phyloP scores from a whole-genome alignment of 2,888 invertebrate genomes.

The Dolichomitus sp. region DNA sequence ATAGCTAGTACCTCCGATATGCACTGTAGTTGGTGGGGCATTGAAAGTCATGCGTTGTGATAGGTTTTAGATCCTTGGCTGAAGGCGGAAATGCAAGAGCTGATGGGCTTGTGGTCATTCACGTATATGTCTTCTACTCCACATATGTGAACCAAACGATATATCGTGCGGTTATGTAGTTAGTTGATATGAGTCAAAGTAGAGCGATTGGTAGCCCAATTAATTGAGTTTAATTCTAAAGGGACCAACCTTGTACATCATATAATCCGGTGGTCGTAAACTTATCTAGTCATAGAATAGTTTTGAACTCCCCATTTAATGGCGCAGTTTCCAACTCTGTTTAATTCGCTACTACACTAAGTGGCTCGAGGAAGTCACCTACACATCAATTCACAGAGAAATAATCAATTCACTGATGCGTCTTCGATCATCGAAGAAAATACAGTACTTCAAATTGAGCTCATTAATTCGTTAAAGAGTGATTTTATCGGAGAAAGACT shows the following conservation, averaged over 20 bases:
- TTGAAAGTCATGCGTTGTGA: neutral
- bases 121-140: slow-evolving; percentile 16
- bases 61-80: neutral
- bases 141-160: slow-evolving; percentile 11
- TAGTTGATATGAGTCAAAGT: slow-evolving; percentile 29
- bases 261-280: neutral
- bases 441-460: slow-evolving; percentile 6
- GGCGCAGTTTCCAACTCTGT: slow-evolving; percentile 8
- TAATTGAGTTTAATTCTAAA: slow-evolving; percentile 26
- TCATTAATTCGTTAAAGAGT: slow-evolving; percentile 35
- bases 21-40: slow-evolving; percentile 9
- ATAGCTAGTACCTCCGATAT: slow-evolving; percentile 33
- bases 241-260: slow-evolving; percentile 4
- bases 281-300: slow-evolving; percentile 16
- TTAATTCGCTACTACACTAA: slow-evolving; percentile 11
- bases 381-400: neutral
- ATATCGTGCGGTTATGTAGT: neutral
- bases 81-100: slow-evolving; percentile 10
- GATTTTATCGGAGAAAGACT: slow-evolving; percentile 10
- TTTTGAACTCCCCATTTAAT: neutral
- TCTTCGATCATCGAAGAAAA: slow-evolving; percentile 26
- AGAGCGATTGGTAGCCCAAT: slow-evolving; percentile 39
- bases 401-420: slow-evolving; percentile 8
- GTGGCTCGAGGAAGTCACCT: neutral
- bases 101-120: slow-evolving; percentile 32